phyloP scores from a whole-genome alignment of 2,113 vertebrate species.

The Pleuronectes platessa region DNA sequence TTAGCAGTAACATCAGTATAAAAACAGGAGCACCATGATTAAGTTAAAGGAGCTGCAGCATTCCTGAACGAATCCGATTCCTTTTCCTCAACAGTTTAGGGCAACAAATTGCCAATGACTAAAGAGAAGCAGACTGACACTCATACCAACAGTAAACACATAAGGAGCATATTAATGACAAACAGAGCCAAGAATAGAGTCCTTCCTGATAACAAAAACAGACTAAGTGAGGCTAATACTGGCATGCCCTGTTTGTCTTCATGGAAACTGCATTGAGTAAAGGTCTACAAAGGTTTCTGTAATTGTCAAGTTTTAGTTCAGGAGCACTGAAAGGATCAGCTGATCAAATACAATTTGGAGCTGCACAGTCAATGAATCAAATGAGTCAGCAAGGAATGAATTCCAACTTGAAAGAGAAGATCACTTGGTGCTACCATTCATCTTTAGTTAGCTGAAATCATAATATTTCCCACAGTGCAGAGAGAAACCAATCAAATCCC shows the following conservation, averaged over 20 bases:
- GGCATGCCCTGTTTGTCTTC: conserved; percentile 4
- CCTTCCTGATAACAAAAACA: neutral
- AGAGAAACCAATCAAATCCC: too few species aligned
- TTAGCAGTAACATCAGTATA: conserved; percentile 35
- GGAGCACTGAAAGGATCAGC: neutral
- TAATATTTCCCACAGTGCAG: neutral
- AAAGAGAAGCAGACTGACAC: conserved; percentile 61
- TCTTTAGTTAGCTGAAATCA: too few species aligned
- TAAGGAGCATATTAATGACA: conserved; percentile 43
- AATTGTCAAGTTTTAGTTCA: neutral
- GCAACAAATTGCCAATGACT: conserved; percentile 61
- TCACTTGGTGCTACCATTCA: neutral
- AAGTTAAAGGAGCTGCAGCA: conserved; percentile 28
- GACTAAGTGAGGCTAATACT: neutral
- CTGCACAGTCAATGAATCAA: neutral
- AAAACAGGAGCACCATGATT: conserved; percentile 41
- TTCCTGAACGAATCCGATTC: conserved; percentile 49
- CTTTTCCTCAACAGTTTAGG: conserved; percentile 44
- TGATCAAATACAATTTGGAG: neutral
- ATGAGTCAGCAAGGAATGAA: neutral
- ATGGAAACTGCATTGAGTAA: neutral
- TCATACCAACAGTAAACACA: conserved; percentile 22
- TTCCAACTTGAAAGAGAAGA: neutral
- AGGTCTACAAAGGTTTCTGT: neutral
- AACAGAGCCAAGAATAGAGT: conserved; percentile 41